Evolutionary conservation across 2,113 vertebrate species (phyloP), one percentile per base, ranked within the genome.

Genomic region (Sardina pilchardus): DNA sequence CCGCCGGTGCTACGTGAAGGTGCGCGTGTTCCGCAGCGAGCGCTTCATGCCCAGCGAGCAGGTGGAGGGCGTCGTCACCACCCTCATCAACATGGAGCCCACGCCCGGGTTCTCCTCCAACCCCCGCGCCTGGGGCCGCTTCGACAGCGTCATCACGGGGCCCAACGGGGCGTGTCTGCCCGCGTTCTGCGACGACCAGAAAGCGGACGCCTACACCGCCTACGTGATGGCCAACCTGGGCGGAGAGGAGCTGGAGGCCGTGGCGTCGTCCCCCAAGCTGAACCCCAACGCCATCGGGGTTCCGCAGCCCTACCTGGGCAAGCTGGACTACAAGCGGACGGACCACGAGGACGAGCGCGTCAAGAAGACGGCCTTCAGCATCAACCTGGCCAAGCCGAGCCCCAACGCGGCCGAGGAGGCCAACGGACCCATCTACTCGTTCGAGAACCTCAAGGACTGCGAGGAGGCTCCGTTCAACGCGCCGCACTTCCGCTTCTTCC

Each of bases 301-400:
- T n/a, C 96, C 96, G 50, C 97, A 99, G 87, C 97, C 98, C 0
- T 98, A 96, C 78, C 94, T 99, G 87, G 94, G 92, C 83, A 99
- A 97, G 89, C 94, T 99, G 24, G 98, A 98, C 87, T 99, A 99
- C 92, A 96, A 92, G 63, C 93, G 98, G 50, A 95, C 97, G 16
- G 98, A 99, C 88, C 98, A 99, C 0, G 95, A 97, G 0, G 96
- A 99, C 87, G 59, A 96, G 0, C 96, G 89, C 67, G 86, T 96
- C 2, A 99, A 99, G 91, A 99, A 97, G 92, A 99, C 98, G 0
- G 97, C 97, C 0, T 99, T 99, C 91, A 97, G 97, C 86, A 97
- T 99, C 84, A 99, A 95, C 19, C 93, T 98, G 90, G 98, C 97
- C 88, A 99, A 99, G 86, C 98, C 98, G 8, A 95, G 90, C 44